Percentiles rank a stretch among this genome's conserved stretches.
Evolutionary conservation across 1,140 invertebrate species (phyloP).

Genomic region (Drosophila sp.): DNA sequence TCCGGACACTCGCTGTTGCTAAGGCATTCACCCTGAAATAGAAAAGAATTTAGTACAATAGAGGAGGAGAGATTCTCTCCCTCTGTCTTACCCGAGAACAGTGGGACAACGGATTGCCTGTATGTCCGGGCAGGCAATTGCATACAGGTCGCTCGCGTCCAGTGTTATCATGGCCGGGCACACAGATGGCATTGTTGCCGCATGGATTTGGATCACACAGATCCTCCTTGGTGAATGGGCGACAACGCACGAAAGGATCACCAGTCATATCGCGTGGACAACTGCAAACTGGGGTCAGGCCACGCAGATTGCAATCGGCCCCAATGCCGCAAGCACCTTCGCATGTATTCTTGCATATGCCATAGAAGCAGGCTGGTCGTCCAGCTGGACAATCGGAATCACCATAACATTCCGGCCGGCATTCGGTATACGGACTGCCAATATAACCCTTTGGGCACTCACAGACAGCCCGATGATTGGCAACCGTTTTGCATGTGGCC

Average conservation of each 20-base stretch:
- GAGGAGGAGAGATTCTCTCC: neutral
- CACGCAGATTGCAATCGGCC: conserved; percentile 87
- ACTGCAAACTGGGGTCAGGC: conserved; percentile 91
- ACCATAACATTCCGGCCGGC: conserved; percentile 89
- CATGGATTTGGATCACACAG: conserved; percentile 93
- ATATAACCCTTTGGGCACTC: conserved; percentile 91
- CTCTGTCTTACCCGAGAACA: conserved; percentile 85
- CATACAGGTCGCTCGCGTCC: conserved; percentile 89
- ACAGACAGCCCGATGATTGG: conserved; percentile 91
- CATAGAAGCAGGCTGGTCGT: conserved; percentile 91
- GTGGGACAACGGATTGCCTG: conserved; percentile 89
- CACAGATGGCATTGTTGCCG: conserved; percentile 91
- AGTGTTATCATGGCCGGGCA: conserved; percentile 91
- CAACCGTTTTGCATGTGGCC: conserved; percentile 90
- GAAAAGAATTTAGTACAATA: neutral
- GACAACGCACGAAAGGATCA: conserved; percentile 91
- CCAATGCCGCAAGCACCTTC: conserved; percentile 91
- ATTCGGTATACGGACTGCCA: conserved; percentile 89
- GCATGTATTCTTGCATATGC: conserved; percentile 92
- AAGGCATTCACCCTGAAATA: conserved; percentile 88
- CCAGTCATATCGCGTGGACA: conserved; percentile 94
- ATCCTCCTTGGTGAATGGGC: conserved; percentile 91
- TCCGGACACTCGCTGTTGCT: conserved; percentile 89
- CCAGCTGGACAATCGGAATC: conserved; percentile 89
- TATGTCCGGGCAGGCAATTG: conserved; percentile 90